Percentiles rank a stretch among this genome's conserved stretches.
Conservation (phyloP, 2,113 vertebrate species). For the Eira barbara region DNA sequence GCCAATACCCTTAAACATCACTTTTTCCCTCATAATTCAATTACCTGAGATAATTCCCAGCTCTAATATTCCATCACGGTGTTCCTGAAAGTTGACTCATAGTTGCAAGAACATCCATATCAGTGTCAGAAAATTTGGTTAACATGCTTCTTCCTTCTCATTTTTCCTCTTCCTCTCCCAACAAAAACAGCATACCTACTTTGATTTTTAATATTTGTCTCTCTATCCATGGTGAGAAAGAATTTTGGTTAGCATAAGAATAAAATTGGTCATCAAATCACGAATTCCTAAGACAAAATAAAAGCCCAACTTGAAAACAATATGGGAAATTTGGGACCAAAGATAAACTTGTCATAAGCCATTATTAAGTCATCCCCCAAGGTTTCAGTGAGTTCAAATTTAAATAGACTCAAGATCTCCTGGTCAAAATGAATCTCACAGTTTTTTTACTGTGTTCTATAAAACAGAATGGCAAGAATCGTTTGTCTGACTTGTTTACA, state of each 20-base stretch:
- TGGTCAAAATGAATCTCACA: background rate
- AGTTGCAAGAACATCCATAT: background rate
- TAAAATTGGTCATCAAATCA: background rate
- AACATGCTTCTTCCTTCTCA: background rate
- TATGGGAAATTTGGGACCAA: background rate
- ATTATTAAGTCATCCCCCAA: background rate
- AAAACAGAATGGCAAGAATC: background rate
- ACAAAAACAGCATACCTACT: background rate
- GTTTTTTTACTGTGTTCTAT: background rate
- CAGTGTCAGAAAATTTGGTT: background rate
- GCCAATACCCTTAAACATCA: background rate
- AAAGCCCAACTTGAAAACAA: background rate
- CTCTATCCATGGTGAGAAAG: background rate
- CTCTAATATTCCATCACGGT: background rate
- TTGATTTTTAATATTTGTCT: background rate
- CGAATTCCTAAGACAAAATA: conserved; percentile 3
- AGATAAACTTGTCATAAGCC: background rate
- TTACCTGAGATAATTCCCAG: background rate
- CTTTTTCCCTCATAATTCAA: background rate
- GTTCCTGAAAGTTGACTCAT: background rate
- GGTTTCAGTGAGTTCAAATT: background rate
- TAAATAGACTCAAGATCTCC: background rate
- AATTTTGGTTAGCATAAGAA: background rate
- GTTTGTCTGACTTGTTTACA: background rate
- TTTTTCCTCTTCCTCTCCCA: background rate